These are phyloP conservation scores for Calidris pugnax DNA, from an alignment of 2,113 vertebrate genomes.

Conservation along the genomic window DNA sequence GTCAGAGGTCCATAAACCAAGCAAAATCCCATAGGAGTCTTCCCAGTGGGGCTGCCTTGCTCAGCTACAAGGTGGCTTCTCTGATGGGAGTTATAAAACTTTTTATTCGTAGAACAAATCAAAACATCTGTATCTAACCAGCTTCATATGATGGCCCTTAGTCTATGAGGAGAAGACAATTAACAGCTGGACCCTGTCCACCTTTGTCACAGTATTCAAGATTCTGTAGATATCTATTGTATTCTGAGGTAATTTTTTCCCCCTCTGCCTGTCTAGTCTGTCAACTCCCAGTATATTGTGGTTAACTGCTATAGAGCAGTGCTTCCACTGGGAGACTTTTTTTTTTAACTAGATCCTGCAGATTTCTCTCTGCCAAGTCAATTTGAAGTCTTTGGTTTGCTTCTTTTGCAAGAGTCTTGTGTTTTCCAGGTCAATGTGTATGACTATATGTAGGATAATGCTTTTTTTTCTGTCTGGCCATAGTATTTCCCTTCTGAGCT, in stretches of 20 bases:
- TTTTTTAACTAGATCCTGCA: not conserved
- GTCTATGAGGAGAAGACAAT: not conserved
- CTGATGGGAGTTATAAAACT: not conserved
- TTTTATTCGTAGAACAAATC: not conserved
- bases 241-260: not conserved
- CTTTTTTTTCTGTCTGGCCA: not conserved
- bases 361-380: not conserved
- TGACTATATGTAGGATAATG: not conserved
- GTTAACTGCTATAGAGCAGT: not conserved
- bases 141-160: not conserved
- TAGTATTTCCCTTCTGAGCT: not conserved
- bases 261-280: fast-evolving
- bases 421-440: not conserved
- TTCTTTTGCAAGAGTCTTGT: not conserved
- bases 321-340: not conserved
- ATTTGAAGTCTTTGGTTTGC: not conserved
- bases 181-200: not conserved
- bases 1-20: not conserved
- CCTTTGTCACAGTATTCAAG: not conserved
- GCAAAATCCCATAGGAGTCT: not conserved
- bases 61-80: not conserved
- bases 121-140: not conserved
- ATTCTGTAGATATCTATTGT: not conserved
- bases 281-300: not conserved
- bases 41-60: not conserved